phyloP scores from a whole-genome alignment of 2,888 invertebrate species.

The Congeria kusceri region DNA sequence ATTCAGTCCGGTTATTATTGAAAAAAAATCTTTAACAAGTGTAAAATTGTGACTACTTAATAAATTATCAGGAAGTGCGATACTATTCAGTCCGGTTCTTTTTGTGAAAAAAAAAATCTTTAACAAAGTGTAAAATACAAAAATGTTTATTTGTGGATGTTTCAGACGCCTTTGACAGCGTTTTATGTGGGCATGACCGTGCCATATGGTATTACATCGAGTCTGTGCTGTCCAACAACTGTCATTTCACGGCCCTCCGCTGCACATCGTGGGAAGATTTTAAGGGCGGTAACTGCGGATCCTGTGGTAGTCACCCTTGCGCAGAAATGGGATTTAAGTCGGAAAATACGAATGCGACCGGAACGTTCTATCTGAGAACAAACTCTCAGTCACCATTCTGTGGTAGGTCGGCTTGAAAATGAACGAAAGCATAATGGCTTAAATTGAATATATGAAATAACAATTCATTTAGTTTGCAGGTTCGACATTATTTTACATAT shows the following conservation, averaged over 20 bases:
- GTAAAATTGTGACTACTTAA: no score
- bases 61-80: no score
- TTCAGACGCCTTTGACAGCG: constrained; percentile 62
- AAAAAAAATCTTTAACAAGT: no score
- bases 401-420: constrained; percentile 25
- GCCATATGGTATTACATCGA: constrained; percentile 65
- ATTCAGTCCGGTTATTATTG: no score
- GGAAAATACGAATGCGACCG: constrained; percentile 31
- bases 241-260: constrained; percentile 56
- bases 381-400: constrained; percentile 63
- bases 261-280: constrained; percentile 57
- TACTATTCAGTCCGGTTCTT: no score
- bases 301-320: constrained; percentile 43
- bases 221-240: constrained; percentile 49
- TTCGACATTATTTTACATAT: no score
- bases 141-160: not conserved
- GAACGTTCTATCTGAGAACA: constrained; percentile 62
- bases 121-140: no score
- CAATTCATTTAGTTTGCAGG: no score
- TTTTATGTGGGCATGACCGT: constrained; percentile 69
- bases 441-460: no score
- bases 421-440: no score
- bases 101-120: no score
- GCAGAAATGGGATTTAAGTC: constrained; percentile 67
- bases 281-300: constrained; percentile 48